Conservation (phyloP, 2,888 invertebrate species). For the Neria commutata region DNA sequence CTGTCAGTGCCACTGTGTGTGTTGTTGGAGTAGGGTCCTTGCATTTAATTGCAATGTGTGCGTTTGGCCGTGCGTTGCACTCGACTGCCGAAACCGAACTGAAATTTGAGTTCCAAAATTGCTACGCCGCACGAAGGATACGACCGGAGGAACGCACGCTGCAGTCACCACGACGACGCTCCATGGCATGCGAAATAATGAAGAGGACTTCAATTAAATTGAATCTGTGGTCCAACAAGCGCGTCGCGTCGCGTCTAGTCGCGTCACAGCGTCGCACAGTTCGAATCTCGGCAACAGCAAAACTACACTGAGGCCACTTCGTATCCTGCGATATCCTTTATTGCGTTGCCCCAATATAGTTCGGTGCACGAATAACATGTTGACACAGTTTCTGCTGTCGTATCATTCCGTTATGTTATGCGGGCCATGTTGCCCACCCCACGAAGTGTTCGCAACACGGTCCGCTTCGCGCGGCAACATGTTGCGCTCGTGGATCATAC, state of each 20-base stretch:
- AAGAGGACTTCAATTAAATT: slow-evolving; percentile 19
- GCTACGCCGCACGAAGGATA: neutral
- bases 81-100: slow-evolving; percentile 42
- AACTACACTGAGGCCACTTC: slow-evolving; percentile 48
- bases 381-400: no score
- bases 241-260: neutral
- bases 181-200: neutral
- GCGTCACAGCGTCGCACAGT: slow-evolving; percentile 22
- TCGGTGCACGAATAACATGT: no score
- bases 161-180: no score
- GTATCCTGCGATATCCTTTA: slow-evolving; percentile 49
- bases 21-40: neutral
- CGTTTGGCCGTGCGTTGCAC: slow-evolving; percentile 34
- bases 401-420: no score
- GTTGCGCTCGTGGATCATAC: no score
- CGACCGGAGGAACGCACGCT: neutral
- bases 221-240: neutral
- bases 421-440: no score
- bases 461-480: no score
- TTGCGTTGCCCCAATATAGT: slow-evolving; percentile 23
- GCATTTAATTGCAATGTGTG: slow-evolving; percentile 5
- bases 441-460: no score
- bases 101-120: slow-evolving; percentile 25
- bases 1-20: slow-evolving; percentile 9
- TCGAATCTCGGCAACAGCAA: slow-evolving; percentile 51